These are phyloP conservation scores for Melanotaenia boesemani DNA, from an alignment of 2,797 vertebrate genomes.

Conservation along the genomic window DNA sequence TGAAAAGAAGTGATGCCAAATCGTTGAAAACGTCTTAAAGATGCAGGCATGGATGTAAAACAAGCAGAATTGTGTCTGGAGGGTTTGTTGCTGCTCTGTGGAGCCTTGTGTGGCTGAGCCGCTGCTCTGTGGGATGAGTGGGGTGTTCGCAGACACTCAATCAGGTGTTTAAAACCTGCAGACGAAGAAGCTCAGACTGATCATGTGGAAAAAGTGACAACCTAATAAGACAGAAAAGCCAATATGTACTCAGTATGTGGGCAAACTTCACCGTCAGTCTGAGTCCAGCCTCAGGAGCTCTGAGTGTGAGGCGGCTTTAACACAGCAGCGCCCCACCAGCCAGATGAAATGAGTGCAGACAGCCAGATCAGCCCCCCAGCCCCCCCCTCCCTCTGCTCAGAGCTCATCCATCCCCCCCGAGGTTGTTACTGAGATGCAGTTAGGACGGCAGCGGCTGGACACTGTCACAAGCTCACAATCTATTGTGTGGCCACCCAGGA, in stretches of 20 bases:
- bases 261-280: conserved; percentile 18
- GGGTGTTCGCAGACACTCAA: no score
- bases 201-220: no score
- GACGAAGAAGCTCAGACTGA: no score
- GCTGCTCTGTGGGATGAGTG: no score
- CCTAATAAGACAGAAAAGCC: background rate
- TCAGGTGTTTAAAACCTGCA: no score
- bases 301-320: conserved; percentile 5
- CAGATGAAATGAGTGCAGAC: background rate
- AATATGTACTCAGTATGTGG: no score
- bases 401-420: conserved; percentile 44
- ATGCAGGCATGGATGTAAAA: no score
- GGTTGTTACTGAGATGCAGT: conserved; percentile 51
- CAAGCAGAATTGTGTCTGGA: no score
- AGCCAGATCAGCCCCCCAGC: conserved; percentile 18
- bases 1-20: no score
- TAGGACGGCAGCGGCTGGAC: conserved; percentile 48
- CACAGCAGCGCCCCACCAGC: background rate
- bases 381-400: background rate
- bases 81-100: no score
- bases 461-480: conserved; percentile 45
- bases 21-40: no score
- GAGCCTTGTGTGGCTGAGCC: no score
- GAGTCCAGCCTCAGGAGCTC: conserved; percentile 12
- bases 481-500: conserved; percentile 44